Conservation (phyloP, 1,140 invertebrate species). For the Littorina saxatilis region DNA sequence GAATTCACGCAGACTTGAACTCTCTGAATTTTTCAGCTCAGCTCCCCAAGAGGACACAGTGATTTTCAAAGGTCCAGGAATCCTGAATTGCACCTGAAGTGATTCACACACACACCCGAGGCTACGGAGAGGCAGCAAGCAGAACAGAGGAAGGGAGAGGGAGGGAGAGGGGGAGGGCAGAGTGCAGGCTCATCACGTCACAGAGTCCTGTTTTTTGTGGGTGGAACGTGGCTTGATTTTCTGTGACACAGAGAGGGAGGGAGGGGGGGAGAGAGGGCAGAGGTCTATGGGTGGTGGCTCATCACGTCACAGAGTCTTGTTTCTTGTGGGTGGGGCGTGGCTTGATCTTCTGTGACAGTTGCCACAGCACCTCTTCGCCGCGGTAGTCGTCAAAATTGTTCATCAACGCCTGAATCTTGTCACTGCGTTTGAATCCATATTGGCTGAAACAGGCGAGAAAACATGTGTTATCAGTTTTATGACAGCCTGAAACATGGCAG, state of each 20-base stretch:
- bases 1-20: too few relatives aligned
- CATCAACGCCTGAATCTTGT: conserved; percentile 95
- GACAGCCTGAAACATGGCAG: too few relatives aligned
- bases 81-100: too few relatives aligned
- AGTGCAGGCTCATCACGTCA: conserved; percentile 22
- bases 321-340: conserved; percentile 79
- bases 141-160: too few relatives aligned
- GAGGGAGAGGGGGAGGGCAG: not conserved
- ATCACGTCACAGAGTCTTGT: conserved; percentile 37
- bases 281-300: too few relatives aligned
- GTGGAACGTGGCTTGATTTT: conserved; percentile 90
- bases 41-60: too few relatives aligned
- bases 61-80: too few relatives aligned
- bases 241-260: conserved; percentile 83
- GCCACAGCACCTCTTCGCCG: conserved; percentile 98
- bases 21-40: too few relatives aligned
- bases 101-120: not conserved
- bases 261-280: not conserved
- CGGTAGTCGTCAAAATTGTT: conserved; percentile 97
- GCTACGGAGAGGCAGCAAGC: not conserved
- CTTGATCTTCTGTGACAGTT: conserved; percentile 96
- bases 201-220: conserved; percentile 39
- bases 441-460: conserved; percentile 76
- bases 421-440: conserved; percentile 84
- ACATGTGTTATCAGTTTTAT: not conserved